A percentile compares a stretch with the other conserved stretches of the same genome.
Conservation (phyloP, 2,797 vertebrate species). For the Myotis planiceps region DNA sequence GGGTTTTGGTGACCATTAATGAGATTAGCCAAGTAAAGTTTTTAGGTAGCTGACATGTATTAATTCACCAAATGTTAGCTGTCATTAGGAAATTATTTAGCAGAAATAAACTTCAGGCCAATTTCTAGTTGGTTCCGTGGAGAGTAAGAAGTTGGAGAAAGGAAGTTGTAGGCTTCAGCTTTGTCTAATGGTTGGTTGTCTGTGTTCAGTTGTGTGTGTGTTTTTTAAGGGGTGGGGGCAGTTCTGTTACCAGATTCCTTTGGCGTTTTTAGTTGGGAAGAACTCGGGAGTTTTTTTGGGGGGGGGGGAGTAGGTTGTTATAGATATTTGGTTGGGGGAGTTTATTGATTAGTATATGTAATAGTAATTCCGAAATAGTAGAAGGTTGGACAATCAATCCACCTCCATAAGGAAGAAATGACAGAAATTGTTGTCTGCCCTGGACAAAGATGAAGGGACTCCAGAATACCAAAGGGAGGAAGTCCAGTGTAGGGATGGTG, state of each 20-base stretch:
- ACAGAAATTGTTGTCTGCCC: background rate
- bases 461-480: background rate
- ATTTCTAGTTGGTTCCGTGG: background rate
- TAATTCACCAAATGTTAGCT: background rate
- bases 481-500: background rate
- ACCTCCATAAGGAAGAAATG: background rate
- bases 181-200: background rate
- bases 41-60: background rate
- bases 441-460: background rate
- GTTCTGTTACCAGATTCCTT: background rate
- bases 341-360: background rate
- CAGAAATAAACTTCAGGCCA: background rate
- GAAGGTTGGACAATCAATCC: background rate
- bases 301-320: no score
- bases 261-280: background rate
- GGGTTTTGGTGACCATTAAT: slow-evolving; percentile 15
- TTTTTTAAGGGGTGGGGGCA: background rate
- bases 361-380: slow-evolving; percentile 28
- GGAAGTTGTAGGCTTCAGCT: background rate
- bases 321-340: background rate
- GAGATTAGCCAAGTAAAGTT: background rate
- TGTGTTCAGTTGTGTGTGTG: background rate
- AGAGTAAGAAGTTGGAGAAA: background rate
- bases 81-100: slow-evolving; percentile 6
- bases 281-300: background rate